A percentile compares a stretch with the other conserved stretches of the same genome.
These are phyloP conservation scores for Marcusenius ussheri DNA, from an alignment of 2,113 vertebrate species.

Conservation along the genomic window DNA sequence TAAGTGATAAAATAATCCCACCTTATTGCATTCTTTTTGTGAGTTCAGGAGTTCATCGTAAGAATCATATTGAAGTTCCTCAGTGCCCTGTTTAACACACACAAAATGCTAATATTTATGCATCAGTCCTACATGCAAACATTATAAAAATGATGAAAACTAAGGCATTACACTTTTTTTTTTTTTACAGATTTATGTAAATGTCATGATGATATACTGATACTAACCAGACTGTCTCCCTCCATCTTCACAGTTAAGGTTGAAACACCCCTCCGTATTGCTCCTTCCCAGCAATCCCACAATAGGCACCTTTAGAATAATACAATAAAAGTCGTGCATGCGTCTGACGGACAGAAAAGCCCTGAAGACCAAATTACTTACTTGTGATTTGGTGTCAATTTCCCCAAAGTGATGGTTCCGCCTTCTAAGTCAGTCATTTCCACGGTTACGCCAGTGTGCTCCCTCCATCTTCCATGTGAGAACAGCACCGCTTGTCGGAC, in stretches of 20 bases:
- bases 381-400: conserved; percentile 62
- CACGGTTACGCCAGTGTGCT: conserved; percentile 48
- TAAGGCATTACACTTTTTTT: neutral
- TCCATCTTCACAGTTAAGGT: conserved; percentile 48
- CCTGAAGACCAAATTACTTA: conserved; percentile 21
- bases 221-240: conserved; percentile 41
- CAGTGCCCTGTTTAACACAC: conserved; percentile 36
- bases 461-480: conserved; percentile 55
- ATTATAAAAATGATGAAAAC: neutral
- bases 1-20: conserved; percentile 19
- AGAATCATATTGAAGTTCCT: conserved; percentile 2
- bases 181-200: neutral
- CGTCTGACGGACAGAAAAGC: neutral
- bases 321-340: neutral
- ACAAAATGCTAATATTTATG: neutral
- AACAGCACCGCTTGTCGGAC: conserved; percentile 63
- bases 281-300: conserved; percentile 63
- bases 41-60: conserved; percentile 40
- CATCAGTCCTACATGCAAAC: neutral
- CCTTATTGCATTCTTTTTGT: conserved; percentile 58
- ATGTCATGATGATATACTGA: neutral
- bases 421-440: conserved; percentile 48
- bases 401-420: conserved; percentile 51
- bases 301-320: conserved; percentile 51
- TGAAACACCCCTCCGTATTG: conserved; percentile 46